Base-by-base conservation (phyloP, 1,140 invertebrate species). In the Adelges cooleyi region DNA sequence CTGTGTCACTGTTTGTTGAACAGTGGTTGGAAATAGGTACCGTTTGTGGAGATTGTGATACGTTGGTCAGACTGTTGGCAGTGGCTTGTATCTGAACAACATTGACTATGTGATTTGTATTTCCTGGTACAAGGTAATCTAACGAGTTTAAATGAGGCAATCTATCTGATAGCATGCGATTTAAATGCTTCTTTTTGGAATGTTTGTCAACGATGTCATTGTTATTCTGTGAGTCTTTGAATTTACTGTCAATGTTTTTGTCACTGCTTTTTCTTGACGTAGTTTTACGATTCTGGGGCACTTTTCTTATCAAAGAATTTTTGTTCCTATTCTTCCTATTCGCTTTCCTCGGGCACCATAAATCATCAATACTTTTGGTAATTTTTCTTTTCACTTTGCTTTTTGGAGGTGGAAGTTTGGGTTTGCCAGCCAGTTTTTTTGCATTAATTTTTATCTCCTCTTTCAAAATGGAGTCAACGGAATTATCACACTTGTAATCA, bases 21-120 rank as follows among this genome's bases (percentile, higher is more conserved):
- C n/a, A n/a, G 18, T n/a, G 40, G 22, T 48, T 62, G 44, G 56
- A 48, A 62, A 62, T 42, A 22, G 17, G 11, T n/a, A 46, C 56
- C n/a, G 38, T 62, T 33, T 62, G 56, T 15, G 5, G 29, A n/a
- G 38, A 42, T 42, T 59, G 53, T 27, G 53, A 44, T n/a, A 62
- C 56, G 46, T 62, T 62, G 27, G 56, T 46, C 3, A 62, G 13
- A 15, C 22, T 46, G 20, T 48, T 62, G 20, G 56, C 27, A 8
- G 56, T 46, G 15, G 17, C 66, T 22, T 80, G 77, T 11, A 82
- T 70, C 67, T 82, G 82, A 2, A 83, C 81, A 0, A 83, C 78
- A 68, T 83, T 80, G 3, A 83, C 79, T 0, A 80, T 80, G 1
- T 77, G 74, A 50, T 80, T 74, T 8, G 79, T 73, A 22, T 76